phyloP scores from a whole-genome alignment of 1,140 invertebrate genomes.

The Cydia strobilella region DNA sequence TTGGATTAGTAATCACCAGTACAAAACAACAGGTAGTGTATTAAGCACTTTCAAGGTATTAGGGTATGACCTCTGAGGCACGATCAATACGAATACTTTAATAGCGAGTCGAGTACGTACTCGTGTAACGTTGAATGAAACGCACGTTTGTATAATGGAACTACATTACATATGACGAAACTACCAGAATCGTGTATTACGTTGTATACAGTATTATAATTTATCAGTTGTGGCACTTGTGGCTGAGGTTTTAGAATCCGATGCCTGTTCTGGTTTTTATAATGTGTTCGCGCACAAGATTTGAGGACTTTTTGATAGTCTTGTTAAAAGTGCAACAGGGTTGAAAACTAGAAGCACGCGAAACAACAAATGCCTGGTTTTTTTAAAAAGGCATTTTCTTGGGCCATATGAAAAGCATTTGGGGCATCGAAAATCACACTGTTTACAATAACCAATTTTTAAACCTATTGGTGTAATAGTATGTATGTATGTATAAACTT shows the following conservation, averaged over 20 bases:
- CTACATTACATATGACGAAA: not conserved
- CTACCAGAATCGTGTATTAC: not conserved
- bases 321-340: too few species aligned
- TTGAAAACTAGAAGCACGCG: too few species aligned
- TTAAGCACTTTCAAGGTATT: not conserved
- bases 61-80: not conserved
- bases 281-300: too few species aligned
- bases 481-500: too few species aligned
- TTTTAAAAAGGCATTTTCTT: too few species aligned
- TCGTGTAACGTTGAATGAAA: not conserved
- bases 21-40: not conserved
- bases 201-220: too few species aligned
- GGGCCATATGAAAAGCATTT: too few species aligned
- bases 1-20: not conserved
- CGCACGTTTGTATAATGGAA: not conserved
- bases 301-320: too few species aligned
- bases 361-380: too few species aligned
- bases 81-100: not conserved
- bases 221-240: not conserved
- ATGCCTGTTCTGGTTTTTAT: not conserved
- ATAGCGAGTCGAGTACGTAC: not conserved
- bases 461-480: too few species aligned
- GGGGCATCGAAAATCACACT: too few species aligned
- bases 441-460: too few species aligned
- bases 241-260: not conserved